Base-by-base conservation (phyloP, 2,888 invertebrate species). In the Rhaphigaster nebulosa region DNA sequence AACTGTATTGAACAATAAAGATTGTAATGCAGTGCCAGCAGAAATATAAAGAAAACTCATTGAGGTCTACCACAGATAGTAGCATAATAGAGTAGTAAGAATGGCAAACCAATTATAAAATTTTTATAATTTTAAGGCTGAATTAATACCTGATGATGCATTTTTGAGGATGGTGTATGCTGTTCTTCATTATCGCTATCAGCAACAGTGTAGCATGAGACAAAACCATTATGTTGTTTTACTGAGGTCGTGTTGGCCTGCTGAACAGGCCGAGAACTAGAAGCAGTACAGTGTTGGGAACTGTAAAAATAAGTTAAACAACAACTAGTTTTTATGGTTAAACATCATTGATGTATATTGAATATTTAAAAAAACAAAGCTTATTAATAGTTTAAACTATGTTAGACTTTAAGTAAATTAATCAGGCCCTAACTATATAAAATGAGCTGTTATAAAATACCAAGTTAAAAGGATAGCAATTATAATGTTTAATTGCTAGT, bases 151-250 rank as follows among this genome's bases (percentile, higher is more conserved):
- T 65, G 89, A 29, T 70, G 76, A 80, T 91, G 89, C 2, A 91
- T 87, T 87, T 92, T 92, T 12, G 91, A 89, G 41, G 90, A 89
- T 88, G 91, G 93, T 91, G 92, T 93, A n/a, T 84, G 84, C 92
- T 89, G 93, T 91, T 95, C 96, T 93, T 96, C 96, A 91, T 95
- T 95, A 93, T 96, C 96, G 93, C 96, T 96, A 93, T 97, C 97
- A 92, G 95, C 96, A 91, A 97, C 96, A 92, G 96, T 96, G 91
- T 97, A 96, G 94, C 97, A 97, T 93, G 96, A 97, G 93, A 96
- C 96, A 91, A 96, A 96, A 45, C 76, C 65, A 60, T 50, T 88
- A 89, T 91, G 90, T 87, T 88, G 90, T 84, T 90, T 90, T 5
- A 84, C 80, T 50, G 90, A 34, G 26, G 87, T 54, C 20, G 84